These are phyloP conservation scores for Rhynchophorus ferrugineus DNA, from an alignment of 1,140 invertebrate genomes.

Conservation along the genomic window DNA sequence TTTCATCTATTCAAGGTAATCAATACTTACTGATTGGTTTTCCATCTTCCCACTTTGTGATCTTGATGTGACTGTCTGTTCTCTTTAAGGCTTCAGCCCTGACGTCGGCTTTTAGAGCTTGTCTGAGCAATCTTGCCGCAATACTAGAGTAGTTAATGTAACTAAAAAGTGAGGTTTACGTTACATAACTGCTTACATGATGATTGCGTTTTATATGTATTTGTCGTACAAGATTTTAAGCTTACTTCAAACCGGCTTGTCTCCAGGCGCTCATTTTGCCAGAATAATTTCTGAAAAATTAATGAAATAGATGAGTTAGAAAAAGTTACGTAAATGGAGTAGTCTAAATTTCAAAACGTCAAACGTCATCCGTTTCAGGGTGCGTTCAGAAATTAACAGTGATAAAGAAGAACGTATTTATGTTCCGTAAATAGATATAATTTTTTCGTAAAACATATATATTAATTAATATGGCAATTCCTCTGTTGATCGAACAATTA, in stretches of 20 bases:
- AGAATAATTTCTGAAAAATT: neutral
- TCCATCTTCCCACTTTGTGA: conserved; percentile 80
- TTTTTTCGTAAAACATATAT: no score
- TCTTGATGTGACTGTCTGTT: conserved; percentile 64
- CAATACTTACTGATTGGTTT: conserved; percentile 68
- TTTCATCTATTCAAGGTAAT: neutral
- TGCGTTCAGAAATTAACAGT: no score
- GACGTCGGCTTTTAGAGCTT: conserved; percentile 67
- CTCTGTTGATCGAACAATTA: no score
- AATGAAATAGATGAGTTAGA: neutral
- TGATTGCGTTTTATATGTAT: no score
- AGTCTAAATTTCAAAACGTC: no score
- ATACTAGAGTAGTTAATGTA: conserved; percentile 92
- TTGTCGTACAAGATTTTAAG: no score
- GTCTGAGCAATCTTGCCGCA: conserved; percentile 70
- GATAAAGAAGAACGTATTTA: no score
- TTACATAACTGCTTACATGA: conserved; percentile 11
- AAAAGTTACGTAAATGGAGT: neutral
- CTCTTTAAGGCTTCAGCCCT: conserved; percentile 66
- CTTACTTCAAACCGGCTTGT: conserved; percentile 57
- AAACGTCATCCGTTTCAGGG: no score
- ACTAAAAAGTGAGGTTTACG: no score
- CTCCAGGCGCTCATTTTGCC: conserved; percentile 55
- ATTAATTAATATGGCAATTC: no score
- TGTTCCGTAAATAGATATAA: no score